Conservation (phyloP, 92 coral and sea anemone genomes). For the Bergia puertoricense region DNA sequence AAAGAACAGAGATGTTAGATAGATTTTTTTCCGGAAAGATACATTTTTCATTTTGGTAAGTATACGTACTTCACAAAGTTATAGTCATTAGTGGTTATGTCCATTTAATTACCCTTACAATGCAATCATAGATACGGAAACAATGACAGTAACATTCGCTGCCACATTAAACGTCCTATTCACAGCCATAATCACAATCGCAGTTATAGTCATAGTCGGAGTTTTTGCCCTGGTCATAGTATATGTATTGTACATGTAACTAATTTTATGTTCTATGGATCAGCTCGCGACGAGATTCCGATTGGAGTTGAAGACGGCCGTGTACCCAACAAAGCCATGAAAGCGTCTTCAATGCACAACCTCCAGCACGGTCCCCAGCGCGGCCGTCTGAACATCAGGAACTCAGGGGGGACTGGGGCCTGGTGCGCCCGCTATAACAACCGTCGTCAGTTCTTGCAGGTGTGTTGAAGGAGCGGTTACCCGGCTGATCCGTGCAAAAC, state of each 20-base stretch:
- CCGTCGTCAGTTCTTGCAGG: slow-evolving; percentile 81
- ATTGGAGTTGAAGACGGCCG: slow-evolving; percentile 83
- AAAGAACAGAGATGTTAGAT: no score
- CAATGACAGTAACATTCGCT: no score
- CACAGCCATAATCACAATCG: no score
- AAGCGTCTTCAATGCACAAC: slow-evolving; percentile 76
- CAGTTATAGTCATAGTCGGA: no score
- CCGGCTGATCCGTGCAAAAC: background rate
- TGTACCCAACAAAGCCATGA: slow-evolving; percentile 59
- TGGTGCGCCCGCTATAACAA: slow-evolving; percentile 86
- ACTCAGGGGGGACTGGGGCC: slow-evolving; percentile 78
- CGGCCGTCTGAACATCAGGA: slow-evolving; percentile 69
- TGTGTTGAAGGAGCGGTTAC: background rate
- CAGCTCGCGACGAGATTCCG: slow-evolving; percentile 66
- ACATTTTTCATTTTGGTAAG: no score
- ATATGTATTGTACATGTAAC: background rate
- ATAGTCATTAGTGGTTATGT: no score
- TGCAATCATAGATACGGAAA: no score
- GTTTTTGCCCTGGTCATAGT: no score
- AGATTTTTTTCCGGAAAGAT: no score
- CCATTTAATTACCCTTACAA: no score
- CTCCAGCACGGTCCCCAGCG: slow-evolving; percentile 75
- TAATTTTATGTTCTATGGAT: background rate
- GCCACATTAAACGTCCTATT: no score
- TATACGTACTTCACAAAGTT: no score